Evolutionary conservation across 2,888 invertebrate genomes (phyloP), one percentile per base, ranked within the genome.

Genomic region (Volucella inflata): DNA sequence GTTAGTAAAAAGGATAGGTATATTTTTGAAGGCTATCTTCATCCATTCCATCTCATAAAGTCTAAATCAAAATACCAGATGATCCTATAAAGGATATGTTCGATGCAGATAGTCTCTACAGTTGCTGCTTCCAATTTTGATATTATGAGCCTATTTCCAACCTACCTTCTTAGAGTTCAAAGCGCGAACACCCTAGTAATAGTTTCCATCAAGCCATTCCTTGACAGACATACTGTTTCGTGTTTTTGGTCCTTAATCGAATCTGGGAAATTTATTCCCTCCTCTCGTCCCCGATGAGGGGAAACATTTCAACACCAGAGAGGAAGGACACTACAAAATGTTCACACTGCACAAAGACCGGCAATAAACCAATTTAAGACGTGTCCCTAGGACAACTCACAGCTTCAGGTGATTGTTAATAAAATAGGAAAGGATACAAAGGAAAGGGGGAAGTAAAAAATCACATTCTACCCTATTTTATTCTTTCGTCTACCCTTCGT

Each of bases 321-420:
- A 2, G 30, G 38, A 55, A 68, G 53, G 10, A 36, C 16, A 46
- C 51, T 48, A 51, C 50, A 30, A 65, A 55, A 67, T 55, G 55
- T 48, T 68, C 42, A 64, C 59, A 59, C 60, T 50, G 12, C 50
- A 80, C 75, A 76, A 81, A 85, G 72, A 68, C 51, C 57, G 9
- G 44, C 72, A 62, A 64, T 85, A 81, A 85, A 85, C 72, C 50
- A 62, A 62, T 74, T 81, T 51, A 68, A 74, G 71, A 72, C 68
- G 38, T 81, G 72, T 68, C 51, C 62, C 48, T 55, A 55, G 12
- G 38, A 42, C 48, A 8, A 50, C 14, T 17, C 51, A 72, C 81
- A 81, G 48, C 21, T 46, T 72, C 71, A 68, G 80, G 76, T 81
- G 71, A 48, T 46, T 51, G 72, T 74, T 81, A 77, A 68, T 77